A percentile compares a stretch with the other conserved stretches of the same genome.
Conservation (phyloP, 2,113 vertebrate species). For the Tetraodon nigroviridis region DNA sequence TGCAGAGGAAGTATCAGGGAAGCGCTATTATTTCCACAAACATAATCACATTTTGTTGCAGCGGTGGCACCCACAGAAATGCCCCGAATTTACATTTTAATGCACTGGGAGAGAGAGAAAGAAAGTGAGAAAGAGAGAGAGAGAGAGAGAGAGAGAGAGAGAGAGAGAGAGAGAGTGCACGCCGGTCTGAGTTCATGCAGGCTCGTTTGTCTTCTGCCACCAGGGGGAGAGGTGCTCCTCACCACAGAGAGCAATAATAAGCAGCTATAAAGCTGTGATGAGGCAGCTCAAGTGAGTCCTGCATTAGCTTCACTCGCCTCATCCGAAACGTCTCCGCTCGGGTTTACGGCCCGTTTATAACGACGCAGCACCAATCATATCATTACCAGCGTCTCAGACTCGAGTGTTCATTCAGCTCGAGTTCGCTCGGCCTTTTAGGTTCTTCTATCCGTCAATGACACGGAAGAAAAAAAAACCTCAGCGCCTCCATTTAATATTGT, state of each 20-base stretch:
- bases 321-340: conserved; percentile 46
- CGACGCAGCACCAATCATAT: conserved; percentile 60
- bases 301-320: conserved; percentile 51
- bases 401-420: conserved; percentile 60
- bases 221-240: conserved; percentile 68
- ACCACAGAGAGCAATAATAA: conserved; percentile 40
- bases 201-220: conserved; percentile 56
- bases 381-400: conserved; percentile 59
- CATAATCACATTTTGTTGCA: conserved; percentile 69
- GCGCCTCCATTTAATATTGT: conserved; percentile 75
- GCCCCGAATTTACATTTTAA: conserved; percentile 31
- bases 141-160: conserved; percentile 1
- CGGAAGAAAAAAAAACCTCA: conserved; percentile 64
- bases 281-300: conserved; percentile 50
- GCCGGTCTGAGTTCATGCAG: conserved; percentile 29
- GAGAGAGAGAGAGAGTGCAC: conserved; percentile 18
- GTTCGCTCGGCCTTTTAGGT: conserved; percentile 53
- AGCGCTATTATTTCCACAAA: conserved; percentile 75
- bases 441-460: conserved; percentile 70
- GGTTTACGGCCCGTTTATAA: conserved; percentile 58
- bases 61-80: conserved; percentile 32
- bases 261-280: conserved; percentile 56
- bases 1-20: conserved; percentile 71
- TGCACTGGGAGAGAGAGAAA: conserved; percentile 37
- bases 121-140: conserved; percentile 16